Conservation (phyloP, 1,140 invertebrate genomes). For the Habropoda laboriosa region DNA sequence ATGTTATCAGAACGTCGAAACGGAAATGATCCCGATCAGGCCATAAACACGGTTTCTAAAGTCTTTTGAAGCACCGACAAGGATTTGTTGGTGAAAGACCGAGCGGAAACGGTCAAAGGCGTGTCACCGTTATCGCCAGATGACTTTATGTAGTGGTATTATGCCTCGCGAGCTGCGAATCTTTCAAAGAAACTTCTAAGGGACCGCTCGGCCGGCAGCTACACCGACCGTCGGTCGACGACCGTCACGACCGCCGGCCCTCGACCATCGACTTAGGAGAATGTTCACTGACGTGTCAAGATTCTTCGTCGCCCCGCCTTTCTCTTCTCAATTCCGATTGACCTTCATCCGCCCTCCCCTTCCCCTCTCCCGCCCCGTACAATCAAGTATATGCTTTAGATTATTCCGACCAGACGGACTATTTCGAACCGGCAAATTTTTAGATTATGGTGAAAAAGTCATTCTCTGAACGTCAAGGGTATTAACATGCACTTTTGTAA, state of each 20-base stretch:
- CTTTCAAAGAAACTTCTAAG: conserved; percentile 70
- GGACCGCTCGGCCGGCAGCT: conserved; percentile 61
- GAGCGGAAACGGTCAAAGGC: conserved; percentile 67
- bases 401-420: neutral
- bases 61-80: conserved; percentile 49
- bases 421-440: neutral
- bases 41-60: conserved; percentile 56
- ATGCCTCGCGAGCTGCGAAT: conserved; percentile 66
- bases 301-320: conserved; percentile 60
- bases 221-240: conserved; percentile 45
- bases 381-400: conserved; percentile 3
- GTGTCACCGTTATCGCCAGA: conserved; percentile 69
- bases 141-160: conserved; percentile 67
- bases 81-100: conserved; percentile 59
- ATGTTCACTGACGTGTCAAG: conserved; percentile 49
- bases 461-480: neutral
- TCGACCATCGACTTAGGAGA: conserved; percentile 45
- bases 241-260: conserved; percentile 45
- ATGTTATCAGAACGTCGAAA: conserved; percentile 31
- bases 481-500: too few relatives aligned
- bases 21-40: conserved; percentile 52
- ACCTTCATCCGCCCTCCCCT: conserved; percentile 29
- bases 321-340: conserved; percentile 44
- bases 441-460: neutral
- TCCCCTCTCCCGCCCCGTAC: neutral